Base-by-base conservation (phyloP, 2,888 invertebrate species). In the Helobdella robusta region DNA sequence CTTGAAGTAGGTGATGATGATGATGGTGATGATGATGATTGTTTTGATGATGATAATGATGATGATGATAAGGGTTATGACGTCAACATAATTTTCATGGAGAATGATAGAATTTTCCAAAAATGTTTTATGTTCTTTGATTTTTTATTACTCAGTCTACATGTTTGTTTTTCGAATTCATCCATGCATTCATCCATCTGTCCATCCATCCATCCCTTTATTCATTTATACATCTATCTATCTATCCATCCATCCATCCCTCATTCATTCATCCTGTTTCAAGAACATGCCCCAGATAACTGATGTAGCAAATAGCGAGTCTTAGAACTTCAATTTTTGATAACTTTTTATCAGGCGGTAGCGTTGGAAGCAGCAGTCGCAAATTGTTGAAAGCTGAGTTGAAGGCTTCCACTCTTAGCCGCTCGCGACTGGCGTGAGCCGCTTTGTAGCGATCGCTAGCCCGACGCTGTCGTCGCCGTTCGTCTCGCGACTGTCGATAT, bases 311-410 rank as follows among this genome's bases (percentile, higher is more conserved):
- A 40, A 40, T n/a, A 15, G 44, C 44, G 11, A 40, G 44, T 40
- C n/a, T 40, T 40, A 40, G n/a, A 40, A 40, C 44, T 40, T 40
- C 44, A n/a, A 40, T 40, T 40, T 40, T 40, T 40, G 44, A 40
- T 11, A 15, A 15, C n/a, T n/a, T 40, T 40, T 40, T 40, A n/a
- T 40, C 11, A 15, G n/a, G n/a, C n/a, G 44, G n/a, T 15, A 40
- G n/a, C 11, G n/a, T 15, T 40, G 44, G 44, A n/a, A 40, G 11
- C 11, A n/a, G n/a, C 11, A 15, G 11, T 40, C 44, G 44, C 11
- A 40, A n/a, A n/a, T 40, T 11, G 11, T 15, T 40, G 44, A 40
- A 15, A 40, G 44, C 44, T 40, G 11, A n/a, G n/a, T 40, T 40
- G n/a, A 40, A 40, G 11, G 44, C 44, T 40, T 40, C n/a, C 11